Percentiles rank a stretch among this genome's conserved stretches.
Evolutionary conservation across 2,113 vertebrate genomes (phyloP).

Genomic region (Varanus salvator): DNA sequence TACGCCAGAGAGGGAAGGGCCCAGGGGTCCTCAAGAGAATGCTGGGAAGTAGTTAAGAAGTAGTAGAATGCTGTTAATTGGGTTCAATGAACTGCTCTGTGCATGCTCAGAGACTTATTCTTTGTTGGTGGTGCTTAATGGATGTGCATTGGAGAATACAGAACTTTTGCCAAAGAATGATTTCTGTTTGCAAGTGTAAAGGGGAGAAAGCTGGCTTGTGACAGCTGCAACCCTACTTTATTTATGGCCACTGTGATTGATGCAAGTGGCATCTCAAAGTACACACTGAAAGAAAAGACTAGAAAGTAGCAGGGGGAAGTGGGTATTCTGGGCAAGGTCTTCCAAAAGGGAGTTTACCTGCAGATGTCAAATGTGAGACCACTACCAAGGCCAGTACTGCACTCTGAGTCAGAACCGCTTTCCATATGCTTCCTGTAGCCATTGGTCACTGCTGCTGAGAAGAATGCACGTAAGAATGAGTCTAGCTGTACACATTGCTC

Average conservation of each 20-base stretch:
- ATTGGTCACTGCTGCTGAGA: slow-evolving; percentile 86
- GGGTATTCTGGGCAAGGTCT: slow-evolving; percentile 1
- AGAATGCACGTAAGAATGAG: slow-evolving; percentile 60
- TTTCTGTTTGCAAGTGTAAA: too few species aligned
- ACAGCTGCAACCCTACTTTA: not conserved
- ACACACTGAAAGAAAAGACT: not conserved
- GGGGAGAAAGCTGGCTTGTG: too few species aligned
- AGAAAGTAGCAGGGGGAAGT: slow-evolving; percentile 10
- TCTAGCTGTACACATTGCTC: not conserved
- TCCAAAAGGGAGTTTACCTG: slow-evolving; percentile 76
- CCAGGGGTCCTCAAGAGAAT: too few species aligned
- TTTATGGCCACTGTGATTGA: not conserved
- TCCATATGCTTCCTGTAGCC: slow-evolving; percentile 86
- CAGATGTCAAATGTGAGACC: slow-evolving; percentile 80
- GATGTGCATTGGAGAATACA: too few species aligned
- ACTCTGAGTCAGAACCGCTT: slow-evolving; percentile 85
- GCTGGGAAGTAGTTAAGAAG: too few species aligned
- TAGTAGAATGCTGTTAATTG: too few species aligned
- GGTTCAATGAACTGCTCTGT: too few species aligned
- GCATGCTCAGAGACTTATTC: too few species aligned
- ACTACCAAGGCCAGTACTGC: slow-evolving; percentile 77
- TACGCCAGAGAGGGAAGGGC: too few species aligned
- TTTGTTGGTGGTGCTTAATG: too few species aligned
- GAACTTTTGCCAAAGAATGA: too few species aligned
- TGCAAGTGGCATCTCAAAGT: not conserved